Percentiles rank a stretch among this genome's conserved stretches.
Evolutionary conservation across 2,888 invertebrate genomes (phyloP).

Genomic region (Drosophila kuntzei): DNA sequence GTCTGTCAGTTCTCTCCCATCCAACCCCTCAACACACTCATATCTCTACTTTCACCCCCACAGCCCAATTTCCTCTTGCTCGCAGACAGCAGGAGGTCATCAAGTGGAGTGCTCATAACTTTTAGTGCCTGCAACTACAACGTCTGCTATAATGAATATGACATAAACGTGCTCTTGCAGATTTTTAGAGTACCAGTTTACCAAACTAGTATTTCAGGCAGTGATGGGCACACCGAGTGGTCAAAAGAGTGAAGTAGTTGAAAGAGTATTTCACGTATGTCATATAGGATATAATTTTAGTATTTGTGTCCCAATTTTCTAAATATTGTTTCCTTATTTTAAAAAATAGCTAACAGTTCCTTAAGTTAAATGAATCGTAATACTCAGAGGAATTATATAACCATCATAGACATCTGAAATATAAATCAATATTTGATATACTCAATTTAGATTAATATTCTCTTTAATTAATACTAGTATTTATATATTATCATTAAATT

Average conservation of each 20-base stretch:
- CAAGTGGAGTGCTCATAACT: constrained; percentile 58
- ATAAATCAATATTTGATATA: too few species aligned
- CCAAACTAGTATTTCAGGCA: not conserved
- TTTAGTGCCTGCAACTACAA: constrained; percentile 54
- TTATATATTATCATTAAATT: too few species aligned
- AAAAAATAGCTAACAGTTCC: too few species aligned
- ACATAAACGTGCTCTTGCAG: constrained; percentile 46
- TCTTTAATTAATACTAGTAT: too few species aligned
- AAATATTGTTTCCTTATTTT: too few species aligned
- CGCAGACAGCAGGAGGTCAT: constrained; percentile 55
- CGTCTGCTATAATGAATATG: constrained; percentile 56
- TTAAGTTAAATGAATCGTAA: not conserved
- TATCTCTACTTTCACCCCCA: not conserved
- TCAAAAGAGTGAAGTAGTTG: not conserved
- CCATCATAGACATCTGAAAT: too few species aligned
- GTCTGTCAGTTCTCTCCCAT: constrained; percentile 7
- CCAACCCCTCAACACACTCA: not conserved
- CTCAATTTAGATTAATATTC: too few species aligned
- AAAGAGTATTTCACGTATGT: not conserved
- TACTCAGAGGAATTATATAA: not conserved
- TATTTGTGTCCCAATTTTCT: not conserved
- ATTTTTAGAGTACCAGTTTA: constrained; percentile 19
- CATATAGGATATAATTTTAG: not conserved
- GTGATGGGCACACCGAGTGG: not conserved
- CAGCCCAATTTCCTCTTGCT: constrained; percentile 25